These are phyloP conservation scores for Oreochromis aureus DNA, from an alignment of 2,113 vertebrate genomes.

Conservation along the genomic window DNA sequence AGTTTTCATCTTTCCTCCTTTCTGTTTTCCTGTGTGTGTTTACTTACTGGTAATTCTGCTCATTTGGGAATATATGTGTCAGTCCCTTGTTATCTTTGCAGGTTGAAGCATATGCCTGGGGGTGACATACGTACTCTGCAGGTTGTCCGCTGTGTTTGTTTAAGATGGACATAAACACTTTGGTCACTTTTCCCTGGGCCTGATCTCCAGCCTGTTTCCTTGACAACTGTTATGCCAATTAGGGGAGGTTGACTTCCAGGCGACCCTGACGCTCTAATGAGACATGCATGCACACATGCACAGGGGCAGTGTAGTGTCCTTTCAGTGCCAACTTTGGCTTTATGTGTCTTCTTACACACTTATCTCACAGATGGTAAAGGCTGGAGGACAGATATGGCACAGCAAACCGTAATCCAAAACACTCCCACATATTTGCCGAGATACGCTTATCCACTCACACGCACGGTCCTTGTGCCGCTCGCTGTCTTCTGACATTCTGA, in stretches of 20 bases:
- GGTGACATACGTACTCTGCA: neutral
- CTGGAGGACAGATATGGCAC: neutral
- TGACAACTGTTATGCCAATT: slow-evolving; percentile 51
- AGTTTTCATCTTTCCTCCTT: neutral
- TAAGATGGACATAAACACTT: slow-evolving; percentile 11
- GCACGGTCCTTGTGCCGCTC: neutral
- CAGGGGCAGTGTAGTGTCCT: neutral
- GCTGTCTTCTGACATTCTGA: neutral
- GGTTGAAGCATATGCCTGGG: neutral
- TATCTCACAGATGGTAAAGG: neutral
- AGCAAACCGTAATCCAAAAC: neutral
- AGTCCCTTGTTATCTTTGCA: slow-evolving; percentile 18
- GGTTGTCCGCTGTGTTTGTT: slow-evolving; percentile 7
- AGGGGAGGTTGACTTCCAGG: slow-evolving; percentile 45
- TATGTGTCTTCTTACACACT: neutral
- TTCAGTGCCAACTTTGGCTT: neutral
- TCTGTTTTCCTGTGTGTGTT: neutral
- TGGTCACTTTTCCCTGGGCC: slow-evolving; percentile 13
- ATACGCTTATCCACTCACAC: neutral
- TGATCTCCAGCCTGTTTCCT: slow-evolving; percentile 36
- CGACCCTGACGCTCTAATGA: slow-evolving; percentile 55
- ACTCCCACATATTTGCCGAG: neutral
- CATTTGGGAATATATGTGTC: slow-evolving; percentile 10
- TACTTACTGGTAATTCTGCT: slow-evolving; percentile 27
- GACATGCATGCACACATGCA: neutral